Conservation (phyloP, 2,113 vertebrate genomes). For the Donacobius atricapilla region DNA sequence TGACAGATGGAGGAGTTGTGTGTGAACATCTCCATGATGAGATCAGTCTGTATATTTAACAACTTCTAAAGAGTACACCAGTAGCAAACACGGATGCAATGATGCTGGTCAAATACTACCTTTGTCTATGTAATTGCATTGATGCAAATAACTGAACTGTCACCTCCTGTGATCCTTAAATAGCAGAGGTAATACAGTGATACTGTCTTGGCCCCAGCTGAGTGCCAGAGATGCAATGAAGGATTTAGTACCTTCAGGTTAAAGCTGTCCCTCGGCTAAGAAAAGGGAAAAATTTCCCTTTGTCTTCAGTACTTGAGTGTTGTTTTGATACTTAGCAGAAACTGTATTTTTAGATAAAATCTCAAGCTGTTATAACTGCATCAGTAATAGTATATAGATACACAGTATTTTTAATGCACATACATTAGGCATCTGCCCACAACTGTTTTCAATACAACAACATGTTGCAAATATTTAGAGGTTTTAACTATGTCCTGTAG, state of each 20-base stretch:
- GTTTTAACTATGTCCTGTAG: neutral
- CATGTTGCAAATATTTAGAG: neutral
- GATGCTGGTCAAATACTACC: neutral
- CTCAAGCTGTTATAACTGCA: constrained; percentile 17
- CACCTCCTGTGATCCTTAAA: neutral
- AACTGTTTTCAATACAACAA: neutral
- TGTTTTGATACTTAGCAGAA: constrained; percentile 59
- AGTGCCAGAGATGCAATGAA: neutral
- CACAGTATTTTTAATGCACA: constrained; percentile 42
- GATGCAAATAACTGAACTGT: neutral
- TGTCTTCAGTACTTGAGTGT: constrained; percentile 23
- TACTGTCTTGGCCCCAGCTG: neutral
- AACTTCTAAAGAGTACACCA: neutral
- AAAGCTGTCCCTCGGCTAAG: neutral
- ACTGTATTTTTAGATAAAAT: constrained; percentile 41
- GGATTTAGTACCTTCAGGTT: neutral
- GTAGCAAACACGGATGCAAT: neutral
- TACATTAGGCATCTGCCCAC: neutral
- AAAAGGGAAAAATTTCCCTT: neutral
- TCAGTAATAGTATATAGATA: constrained; percentile 24
- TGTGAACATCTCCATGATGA: neutral
- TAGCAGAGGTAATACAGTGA: neutral
- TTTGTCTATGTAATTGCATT: constrained; percentile 3
- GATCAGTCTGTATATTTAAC: neutral
- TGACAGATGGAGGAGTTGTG: neutral